Conservation (phyloP, 2,888 invertebrate genomes). For the Megalurothrips usitatus region DNA sequence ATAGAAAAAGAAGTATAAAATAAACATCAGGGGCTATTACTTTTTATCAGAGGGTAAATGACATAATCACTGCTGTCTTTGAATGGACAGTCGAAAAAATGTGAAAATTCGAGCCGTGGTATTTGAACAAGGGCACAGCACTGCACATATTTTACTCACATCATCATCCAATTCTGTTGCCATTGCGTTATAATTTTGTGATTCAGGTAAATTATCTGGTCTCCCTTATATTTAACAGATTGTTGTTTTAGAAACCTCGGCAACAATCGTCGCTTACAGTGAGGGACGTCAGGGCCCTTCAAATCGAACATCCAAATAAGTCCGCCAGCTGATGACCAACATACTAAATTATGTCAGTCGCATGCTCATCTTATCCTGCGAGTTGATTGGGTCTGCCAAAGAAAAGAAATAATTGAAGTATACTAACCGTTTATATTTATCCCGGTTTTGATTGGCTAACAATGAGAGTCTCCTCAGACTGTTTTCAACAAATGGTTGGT, state of each 20-base stretch:
- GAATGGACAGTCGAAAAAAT: background rate
- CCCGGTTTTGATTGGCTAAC: too few species aligned
- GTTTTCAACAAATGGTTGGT: too few species aligned
- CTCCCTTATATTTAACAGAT: background rate
- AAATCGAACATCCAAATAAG: too few species aligned
- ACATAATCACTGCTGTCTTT: background rate
- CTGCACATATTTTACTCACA: background rate
- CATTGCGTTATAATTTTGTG: background rate
- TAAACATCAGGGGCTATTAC: background rate
- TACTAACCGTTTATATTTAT: too few species aligned
- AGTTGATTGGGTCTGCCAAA: too few species aligned
- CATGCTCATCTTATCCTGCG: too few species aligned
- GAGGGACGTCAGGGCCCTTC: too few species aligned
- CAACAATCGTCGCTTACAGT: too few species aligned
- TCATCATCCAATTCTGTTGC: slow-evolving; percentile 1
- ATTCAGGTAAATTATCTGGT: background rate
- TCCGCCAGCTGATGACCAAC: too few species aligned
- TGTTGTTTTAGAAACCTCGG: background rate
- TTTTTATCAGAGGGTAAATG: background rate
- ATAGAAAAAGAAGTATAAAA: background rate
- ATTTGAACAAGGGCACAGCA: background rate
- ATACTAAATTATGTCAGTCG: too few species aligned
- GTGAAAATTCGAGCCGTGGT: background rate
- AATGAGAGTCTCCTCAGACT: too few species aligned
- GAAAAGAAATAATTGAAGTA: too few species aligned